These are phyloP conservation scores for Neofelis nebulosa DNA, from an alignment of 2,113 vertebrate species.

Conservation along the genomic window DNA sequence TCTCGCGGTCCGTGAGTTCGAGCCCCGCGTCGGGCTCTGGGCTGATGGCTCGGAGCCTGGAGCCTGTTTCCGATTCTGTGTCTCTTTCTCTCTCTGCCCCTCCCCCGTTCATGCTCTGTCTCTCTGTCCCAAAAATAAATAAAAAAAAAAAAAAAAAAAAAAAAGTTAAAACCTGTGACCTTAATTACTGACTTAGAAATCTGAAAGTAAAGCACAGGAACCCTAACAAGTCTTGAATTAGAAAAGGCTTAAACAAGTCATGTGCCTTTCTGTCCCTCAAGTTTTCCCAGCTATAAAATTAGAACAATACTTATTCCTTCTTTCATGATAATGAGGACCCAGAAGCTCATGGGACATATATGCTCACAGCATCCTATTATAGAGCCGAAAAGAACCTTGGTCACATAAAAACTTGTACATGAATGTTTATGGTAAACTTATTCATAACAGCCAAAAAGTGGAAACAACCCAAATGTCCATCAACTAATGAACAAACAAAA, in stretches of 20 bases:
- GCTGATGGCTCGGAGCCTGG: too few species aligned
- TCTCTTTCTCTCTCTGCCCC: too few species aligned
- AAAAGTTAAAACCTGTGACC: not conserved
- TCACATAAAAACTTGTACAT: not conserved
- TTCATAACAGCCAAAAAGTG: not conserved
- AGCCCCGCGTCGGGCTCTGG: too few species aligned
- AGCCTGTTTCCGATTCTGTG: too few species aligned
- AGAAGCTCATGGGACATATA: not conserved
- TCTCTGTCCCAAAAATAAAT: too few species aligned
- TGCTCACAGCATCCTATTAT: not conserved
- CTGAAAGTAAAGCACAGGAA: conserved; percentile 31
- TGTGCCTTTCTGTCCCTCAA: conserved; percentile 20
- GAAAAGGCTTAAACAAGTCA: conserved; percentile 47
- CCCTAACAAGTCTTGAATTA: not conserved
- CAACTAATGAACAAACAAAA: not conserved
- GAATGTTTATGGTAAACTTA: not conserved
- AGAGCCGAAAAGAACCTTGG: not conserved
- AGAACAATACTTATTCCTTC: not conserved
- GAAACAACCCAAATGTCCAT: not conserved
- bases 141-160: too few species aligned
- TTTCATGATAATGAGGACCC: not conserved
- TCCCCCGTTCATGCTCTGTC: too few species aligned
- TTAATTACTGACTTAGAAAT: conserved; percentile 46
- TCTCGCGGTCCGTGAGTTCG: too few species aligned
- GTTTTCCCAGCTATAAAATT: conserved; percentile 31